Percentiles rank a stretch among this genome's conserved stretches.
phyloP scores from a whole-genome alignment of 2,113 vertebrate species.

The Carlito syrichta region DNA sequence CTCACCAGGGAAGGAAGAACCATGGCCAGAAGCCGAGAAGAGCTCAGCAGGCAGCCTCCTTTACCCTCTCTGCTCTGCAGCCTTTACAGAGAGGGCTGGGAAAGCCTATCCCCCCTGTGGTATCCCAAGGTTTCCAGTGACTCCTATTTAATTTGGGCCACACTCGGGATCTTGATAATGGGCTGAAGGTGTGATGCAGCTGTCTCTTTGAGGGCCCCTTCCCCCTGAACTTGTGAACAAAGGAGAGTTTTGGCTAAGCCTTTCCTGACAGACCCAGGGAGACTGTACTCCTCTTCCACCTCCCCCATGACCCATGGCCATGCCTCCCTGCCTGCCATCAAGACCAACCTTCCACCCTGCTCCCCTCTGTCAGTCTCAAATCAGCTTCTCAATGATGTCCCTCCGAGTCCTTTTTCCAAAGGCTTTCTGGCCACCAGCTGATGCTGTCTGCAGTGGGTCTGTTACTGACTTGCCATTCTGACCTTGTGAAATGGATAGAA shows the following conservation, averaged over 20 bases:
- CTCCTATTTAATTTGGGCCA: not conserved
- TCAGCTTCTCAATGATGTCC: conserved; percentile 29
- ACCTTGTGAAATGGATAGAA: not conserved
- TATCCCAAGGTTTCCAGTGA: not conserved
- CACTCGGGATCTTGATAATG: accelerated
- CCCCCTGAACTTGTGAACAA: not conserved
- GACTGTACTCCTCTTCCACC: not conserved
- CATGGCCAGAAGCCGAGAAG: not conserved
- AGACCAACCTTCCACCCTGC: not conserved
- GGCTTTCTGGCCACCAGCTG: not conserved
- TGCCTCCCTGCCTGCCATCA: not conserved
- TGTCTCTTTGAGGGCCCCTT: not conserved
- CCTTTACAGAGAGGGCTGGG: not conserved
- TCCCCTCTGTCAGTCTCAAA: not conserved
- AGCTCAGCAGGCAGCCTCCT: not conserved
- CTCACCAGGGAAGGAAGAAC: not conserved
- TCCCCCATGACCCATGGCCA: not conserved
- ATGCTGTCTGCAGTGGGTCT: not conserved
- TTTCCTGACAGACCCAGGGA: not conserved
- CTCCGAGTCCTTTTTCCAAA: conserved; percentile 20
- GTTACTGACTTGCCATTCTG: not conserved
- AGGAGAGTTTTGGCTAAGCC: not conserved
- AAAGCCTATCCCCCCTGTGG: accelerated
- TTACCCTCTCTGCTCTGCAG: not conserved
- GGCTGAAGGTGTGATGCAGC: not conserved